Evolutionary conservation across 2,888 invertebrate genomes (phyloP).

Genomic region (Plebejus argus): DNA sequence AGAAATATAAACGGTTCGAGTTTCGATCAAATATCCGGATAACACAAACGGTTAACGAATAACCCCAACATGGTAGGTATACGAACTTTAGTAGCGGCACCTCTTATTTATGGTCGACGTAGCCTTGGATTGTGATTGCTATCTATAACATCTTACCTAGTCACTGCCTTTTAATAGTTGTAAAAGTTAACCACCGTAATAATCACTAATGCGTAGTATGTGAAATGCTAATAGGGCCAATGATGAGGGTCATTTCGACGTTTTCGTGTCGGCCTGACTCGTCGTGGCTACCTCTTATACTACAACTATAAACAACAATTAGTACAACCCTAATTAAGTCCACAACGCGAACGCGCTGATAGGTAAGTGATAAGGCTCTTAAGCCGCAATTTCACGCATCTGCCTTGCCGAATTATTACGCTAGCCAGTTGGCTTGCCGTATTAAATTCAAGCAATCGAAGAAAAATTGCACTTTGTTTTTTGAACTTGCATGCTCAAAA

Average conservation of each 20-base stretch:
- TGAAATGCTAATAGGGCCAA: constrained; percentile 37
- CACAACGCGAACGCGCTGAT: too few species aligned
- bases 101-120: not conserved
- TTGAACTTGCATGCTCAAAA: not conserved
- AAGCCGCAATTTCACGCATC: constrained; percentile 62
- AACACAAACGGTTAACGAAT: not conserved
- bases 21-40: not conserved
- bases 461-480: not conserved
- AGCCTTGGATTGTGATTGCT: constrained; percentile 25
- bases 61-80: not conserved
- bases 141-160: constrained; percentile 26
- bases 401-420: not conserved
- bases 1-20: not conserved
- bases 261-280: constrained; percentile 50
- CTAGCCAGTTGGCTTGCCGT: not conserved
- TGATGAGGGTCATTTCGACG: constrained; percentile 38
- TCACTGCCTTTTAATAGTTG: constrained; percentile 31
- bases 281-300: constrained; percentile 52
- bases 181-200: constrained; percentile 31
- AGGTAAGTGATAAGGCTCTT: constrained; percentile 73
- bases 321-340: constrained; percentile 65
- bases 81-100: not conserved
- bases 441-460: not conserved
- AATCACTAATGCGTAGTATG: constrained; percentile 25
- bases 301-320: constrained; percentile 63